Percentiles rank a stretch among this genome's conserved stretches.
Conservation (phyloP, 2,888 invertebrate species). For the Tachina grossa region DNA sequence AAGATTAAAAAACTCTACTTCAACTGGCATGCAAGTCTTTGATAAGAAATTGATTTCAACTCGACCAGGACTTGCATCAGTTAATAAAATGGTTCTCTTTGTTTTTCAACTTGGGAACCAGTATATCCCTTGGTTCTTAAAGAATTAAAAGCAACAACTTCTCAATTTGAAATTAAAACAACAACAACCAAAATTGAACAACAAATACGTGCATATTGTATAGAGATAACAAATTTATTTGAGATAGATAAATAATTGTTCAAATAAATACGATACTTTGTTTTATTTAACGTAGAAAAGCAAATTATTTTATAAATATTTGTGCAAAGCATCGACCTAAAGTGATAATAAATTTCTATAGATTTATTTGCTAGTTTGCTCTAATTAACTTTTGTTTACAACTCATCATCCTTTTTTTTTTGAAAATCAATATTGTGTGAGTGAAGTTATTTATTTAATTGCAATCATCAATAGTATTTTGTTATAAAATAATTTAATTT, state of each 20-base stretch:
- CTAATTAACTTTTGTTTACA: not conserved
- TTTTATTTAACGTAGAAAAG: conserved; percentile 9
- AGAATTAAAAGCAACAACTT: conserved; percentile 1
- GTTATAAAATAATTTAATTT: not conserved
- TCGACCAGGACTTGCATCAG: too few relatives aligned
- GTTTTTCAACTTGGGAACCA: not conserved
- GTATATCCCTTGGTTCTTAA: not conserved
- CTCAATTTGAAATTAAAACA: conserved; percentile 31
- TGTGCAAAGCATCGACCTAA: conserved; percentile 22
- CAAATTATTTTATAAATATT: not conserved
- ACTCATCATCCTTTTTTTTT: too few relatives aligned
- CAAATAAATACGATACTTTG: conserved; percentile 27
- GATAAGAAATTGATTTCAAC: too few relatives aligned
- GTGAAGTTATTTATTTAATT: conserved; percentile 11
- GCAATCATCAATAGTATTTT: not conserved
- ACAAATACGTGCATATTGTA: not conserved
- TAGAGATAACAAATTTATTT: conserved; percentile 48
- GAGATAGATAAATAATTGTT: conserved; percentile 22
- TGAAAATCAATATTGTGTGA: too few relatives aligned
- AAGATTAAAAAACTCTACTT: too few relatives aligned
- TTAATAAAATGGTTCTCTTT: too few relatives aligned
- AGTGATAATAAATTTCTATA: conserved; percentile 21
- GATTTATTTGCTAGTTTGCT: conserved; percentile 10
- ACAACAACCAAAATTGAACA: not conserved
- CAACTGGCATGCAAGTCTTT: too few relatives aligned